Evolutionary conservation across 2,797 vertebrate species (phyloP), one percentile per base, ranked within the genome.

Genomic region (Florisuga fusca): DNA sequence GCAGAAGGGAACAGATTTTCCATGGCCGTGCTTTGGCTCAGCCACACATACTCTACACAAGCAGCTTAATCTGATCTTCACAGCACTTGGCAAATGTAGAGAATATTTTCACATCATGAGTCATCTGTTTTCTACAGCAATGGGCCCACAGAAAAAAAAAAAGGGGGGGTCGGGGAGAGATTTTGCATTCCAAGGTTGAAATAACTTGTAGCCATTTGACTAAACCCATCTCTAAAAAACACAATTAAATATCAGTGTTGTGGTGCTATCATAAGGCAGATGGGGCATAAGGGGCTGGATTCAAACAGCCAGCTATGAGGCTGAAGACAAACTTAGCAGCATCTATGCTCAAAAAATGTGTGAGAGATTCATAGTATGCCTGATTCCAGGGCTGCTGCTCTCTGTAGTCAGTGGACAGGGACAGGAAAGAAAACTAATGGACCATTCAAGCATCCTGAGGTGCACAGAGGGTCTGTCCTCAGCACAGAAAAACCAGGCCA

Each of bases 51-150:
- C 46, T 45, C 33, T 45, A 53, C 55, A 86, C 82, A 86, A 55
- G 53, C 83, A 93, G 86, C 79, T 77, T 93, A 51, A 90, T 75
- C 88, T 94, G 66, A 92, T 86, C 58, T 88, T 80, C 84, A 63
- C 84, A 92, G 89, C 66, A 43, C 38, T 76, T 6, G 6, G 77
- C 50, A 89, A 84, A 90, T 51, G 66, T 90, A 89, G 92, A 95
- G 14, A 29, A 31, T 81, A 86, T 86, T 78, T 77, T 69, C 33
- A 2, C 80, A 34, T 83, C 50, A 68, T 71, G 80, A 91, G 78
- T 91, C 64, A 77, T 67, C 69, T 75, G 45, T 59, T 81, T 83
- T 94, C 58, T 84, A 67, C 41, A 84, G 59, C 43, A 71, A 25
- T 20, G 20, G 41, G 23, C 21, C 43, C 67, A 77, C 46, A 87